phyloP scores from a whole-genome alignment of 2,113 vertebrate species.

The Crocuta crocuta region DNA sequence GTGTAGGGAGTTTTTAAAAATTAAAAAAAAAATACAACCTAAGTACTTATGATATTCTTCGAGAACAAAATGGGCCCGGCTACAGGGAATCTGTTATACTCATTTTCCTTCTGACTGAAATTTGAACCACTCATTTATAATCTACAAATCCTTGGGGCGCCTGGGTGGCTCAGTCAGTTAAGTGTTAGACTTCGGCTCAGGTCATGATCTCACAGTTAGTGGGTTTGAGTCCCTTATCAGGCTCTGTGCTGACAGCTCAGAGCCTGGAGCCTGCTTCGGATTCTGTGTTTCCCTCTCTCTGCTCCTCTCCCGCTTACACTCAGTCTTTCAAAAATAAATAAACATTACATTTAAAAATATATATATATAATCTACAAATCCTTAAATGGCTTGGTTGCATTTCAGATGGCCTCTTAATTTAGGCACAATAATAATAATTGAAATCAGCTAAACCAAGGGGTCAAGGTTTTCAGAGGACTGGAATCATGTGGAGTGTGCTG shows the following conservation, averaged over 20 bases:
- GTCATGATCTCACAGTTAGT: too few species aligned
- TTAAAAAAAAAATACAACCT: neutral
- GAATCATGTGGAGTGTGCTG: neutral
- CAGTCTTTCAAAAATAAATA: too few species aligned
- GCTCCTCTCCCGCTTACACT: too few species aligned
- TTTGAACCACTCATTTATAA: neutral
- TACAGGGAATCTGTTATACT: neutral
- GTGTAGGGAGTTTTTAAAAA: neutral
- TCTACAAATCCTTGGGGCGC: neutral
- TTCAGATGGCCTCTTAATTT: neutral
- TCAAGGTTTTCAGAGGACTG: neutral
- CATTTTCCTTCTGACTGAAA: constrained; percentile 37
- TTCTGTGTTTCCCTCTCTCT: too few species aligned
- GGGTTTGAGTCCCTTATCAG: too few species aligned
- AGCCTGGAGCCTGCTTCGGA: too few species aligned
- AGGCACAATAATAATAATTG: neutral
- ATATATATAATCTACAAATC: neutral
- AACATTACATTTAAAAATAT: too few species aligned
- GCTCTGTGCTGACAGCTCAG: too few species aligned
- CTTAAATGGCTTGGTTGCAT: neutral
- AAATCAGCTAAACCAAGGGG: neutral
- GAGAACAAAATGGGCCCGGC: neutral
- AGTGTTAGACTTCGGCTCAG: too few species aligned
- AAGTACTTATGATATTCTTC: neutral
- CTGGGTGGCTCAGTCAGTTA: too few species aligned